Base-by-base conservation (phyloP, 2,113 vertebrate genomes). In the Chaetodon trifascialis region DNA sequence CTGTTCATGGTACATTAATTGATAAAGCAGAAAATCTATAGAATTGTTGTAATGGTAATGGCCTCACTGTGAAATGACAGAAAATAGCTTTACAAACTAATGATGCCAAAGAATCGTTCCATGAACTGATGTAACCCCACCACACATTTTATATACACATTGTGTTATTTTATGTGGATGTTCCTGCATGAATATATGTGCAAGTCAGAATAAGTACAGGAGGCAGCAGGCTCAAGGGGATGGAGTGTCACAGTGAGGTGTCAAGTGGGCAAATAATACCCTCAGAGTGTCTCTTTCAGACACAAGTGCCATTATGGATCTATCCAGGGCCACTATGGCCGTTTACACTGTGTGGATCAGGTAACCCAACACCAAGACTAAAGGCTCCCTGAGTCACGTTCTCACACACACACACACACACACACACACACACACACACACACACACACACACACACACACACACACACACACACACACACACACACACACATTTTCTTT, bases 361-460 rank as follows among this genome's bases (percentile, higher is more conserved):
- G 91, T 62, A 89, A 91, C 83, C 73, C 68, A 63, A 89, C 78
- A 83, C 90, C 86, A 82, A 88, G 75, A 90, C 89, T 75, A 59
- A 88, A 89, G 83, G 46, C 82, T 80, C 81, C 83, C 86, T 80
- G 84, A 90, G 84, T 91, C 88, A 87, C 73, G 30, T 74, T 78
- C 79, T 40, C 83, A 63, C 82, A 60, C 65, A 42, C 46, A 49
- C 17, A 47, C 85, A 65, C 82, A 60, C 68, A 42, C 58, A 49
- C 56, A 46, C 10, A 44, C 85, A 62, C 82, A 60, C 65, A 42
- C 59, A 23, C 30, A 36, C 19, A 62, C 30, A 54, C 72, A 16
- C 59, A 23, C 30, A 36, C 19, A 62, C 83, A 63, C 82, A 60
- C 65, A 42, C 46, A 49, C 17, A 47, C 85, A 65, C 82, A 60